Percentiles rank a stretch among this genome's conserved stretches.
Evolutionary conservation across 2,797 vertebrate genomes (phyloP).

Genomic region (Paramormyrops hopkinsi): DNA sequence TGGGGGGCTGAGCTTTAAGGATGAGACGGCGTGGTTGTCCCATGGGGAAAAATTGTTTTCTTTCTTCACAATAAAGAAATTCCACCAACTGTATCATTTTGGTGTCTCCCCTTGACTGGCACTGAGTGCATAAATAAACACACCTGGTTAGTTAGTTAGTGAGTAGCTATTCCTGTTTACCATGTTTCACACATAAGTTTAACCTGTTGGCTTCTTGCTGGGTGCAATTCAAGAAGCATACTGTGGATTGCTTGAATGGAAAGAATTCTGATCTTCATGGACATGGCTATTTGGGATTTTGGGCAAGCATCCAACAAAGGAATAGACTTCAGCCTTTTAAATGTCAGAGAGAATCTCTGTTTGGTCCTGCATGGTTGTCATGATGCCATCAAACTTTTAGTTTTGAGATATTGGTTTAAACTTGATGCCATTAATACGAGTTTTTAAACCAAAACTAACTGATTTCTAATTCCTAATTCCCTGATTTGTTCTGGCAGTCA

Average conservation of each 20-base stretch:
- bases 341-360: background rate
- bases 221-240: background rate
- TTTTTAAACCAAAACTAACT: background rate
- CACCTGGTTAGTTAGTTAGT: background rate
- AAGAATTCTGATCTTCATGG: background rate
- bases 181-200: background rate
- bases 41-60: slow-evolving; percentile 16
- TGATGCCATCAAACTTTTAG: background rate
- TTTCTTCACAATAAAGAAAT: background rate
- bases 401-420: background rate
- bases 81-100: background rate
- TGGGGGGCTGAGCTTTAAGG: slow-evolving; percentile 37
- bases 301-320: background rate
- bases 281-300: background rate
- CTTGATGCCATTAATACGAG: background rate
- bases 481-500: background rate
- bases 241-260: background rate
- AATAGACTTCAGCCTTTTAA: background rate
- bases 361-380: background rate
- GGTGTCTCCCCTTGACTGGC: background rate
- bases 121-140: background rate
- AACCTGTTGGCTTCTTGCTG: background rate
- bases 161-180: background rate
- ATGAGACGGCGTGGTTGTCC: slow-evolving; percentile 18
- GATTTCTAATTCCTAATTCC: background rate